Conservation (phyloP, 1,140 invertebrate species). For the Calycopis cecrops region DNA sequence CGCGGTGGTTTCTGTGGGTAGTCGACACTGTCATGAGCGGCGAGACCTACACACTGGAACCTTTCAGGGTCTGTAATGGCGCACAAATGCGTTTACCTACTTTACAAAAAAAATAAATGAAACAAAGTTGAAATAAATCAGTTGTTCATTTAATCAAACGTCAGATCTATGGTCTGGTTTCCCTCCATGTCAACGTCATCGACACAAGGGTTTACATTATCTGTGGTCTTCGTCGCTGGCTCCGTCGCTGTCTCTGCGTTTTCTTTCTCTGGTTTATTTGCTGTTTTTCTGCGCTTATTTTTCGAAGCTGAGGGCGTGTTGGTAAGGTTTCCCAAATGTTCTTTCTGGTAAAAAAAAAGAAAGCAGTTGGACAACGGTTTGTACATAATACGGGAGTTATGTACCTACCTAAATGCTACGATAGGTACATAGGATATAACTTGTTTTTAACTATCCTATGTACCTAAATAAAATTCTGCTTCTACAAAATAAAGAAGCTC, state of each 20-base stretch:
- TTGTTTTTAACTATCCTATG: no score
- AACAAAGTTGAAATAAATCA: neutral
- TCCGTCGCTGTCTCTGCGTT: neutral
- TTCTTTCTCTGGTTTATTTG: neutral
- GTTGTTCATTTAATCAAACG: constrained; percentile 34
- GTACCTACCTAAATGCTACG: no score
- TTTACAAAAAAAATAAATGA: neutral
- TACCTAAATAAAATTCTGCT: no score
- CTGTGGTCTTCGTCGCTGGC: neutral
- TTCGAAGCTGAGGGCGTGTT: constrained; percentile 20
- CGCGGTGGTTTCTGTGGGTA: no score
- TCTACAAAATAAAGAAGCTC: no score
- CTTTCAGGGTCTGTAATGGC: no score
- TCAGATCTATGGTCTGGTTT: constrained; percentile 34
- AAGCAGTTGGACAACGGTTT: neutral
- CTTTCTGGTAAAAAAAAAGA: constrained; percentile 32
- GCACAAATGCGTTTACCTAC: no score
- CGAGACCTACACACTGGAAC: no score
- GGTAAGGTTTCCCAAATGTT: constrained; percentile 25
- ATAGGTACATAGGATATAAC: no score
- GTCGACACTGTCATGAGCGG: no score
- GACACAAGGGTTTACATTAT: neutral
- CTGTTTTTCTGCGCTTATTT: constrained; percentile 38
- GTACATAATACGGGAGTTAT: neutral
- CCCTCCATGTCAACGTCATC: neutral